These are phyloP conservation scores for Mormyrus proboscirostris DNA, from an alignment of 2,797 vertebrate species.

Conservation along the genomic window DNA sequence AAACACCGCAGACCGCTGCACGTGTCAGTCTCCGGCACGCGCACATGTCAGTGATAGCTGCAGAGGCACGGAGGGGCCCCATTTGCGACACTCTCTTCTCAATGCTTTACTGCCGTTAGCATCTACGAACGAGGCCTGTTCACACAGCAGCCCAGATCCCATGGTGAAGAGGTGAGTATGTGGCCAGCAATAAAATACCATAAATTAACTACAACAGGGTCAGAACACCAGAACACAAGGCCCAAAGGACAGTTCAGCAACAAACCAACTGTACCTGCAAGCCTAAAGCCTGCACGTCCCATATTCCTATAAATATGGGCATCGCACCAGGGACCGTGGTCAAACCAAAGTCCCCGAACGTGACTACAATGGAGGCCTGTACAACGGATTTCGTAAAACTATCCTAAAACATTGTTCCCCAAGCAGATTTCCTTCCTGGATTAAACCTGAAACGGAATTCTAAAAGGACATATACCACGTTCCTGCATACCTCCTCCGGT, in stretches of 20 bases:
- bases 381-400: neutral
- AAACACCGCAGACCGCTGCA: neutral
- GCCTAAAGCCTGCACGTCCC: neutral
- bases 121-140: neutral
- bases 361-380: neutral
- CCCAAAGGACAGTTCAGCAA: neutral
- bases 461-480: neutral
- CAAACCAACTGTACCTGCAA: neutral
- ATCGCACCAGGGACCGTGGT: neutral
- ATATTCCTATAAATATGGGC: neutral
- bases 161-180: neutral
- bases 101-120: neutral
- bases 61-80: neutral
- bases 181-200: neutral
- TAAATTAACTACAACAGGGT: neutral
- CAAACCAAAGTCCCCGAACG: neutral
- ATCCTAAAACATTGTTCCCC: neutral
- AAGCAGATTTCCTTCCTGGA: neutral
- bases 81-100: neutral
- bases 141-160: neutral
- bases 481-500: neutral
- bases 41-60: neutral
- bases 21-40: neutral
- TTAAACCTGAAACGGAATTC: neutral
- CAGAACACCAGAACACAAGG: neutral